phyloP scores from a whole-genome alignment of 53 echinoderm and acorn worm genomes.

The Patiria pectinifera region DNA sequence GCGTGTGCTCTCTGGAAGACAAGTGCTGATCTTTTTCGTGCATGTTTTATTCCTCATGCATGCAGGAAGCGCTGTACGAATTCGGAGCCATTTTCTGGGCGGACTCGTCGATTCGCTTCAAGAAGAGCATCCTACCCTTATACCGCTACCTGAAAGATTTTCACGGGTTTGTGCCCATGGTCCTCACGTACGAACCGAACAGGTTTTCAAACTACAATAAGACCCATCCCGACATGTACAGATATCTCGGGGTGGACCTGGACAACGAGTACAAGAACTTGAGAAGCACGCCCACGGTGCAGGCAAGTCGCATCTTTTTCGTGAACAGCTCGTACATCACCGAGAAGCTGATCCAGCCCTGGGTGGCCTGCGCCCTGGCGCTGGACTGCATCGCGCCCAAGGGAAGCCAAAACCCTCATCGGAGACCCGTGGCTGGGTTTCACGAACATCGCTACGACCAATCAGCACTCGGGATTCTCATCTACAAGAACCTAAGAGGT shows the following conservation, averaged over 20 bases:
- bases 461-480: slow-evolving; percentile 66
- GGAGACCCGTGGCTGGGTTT: background rate
- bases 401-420: slow-evolving; percentile 33
- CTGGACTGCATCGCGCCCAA: slow-evolving; percentile 67
- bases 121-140: slow-evolving; percentile 34
- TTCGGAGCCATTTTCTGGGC: slow-evolving; percentile 74
- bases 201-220: slow-evolving; percentile 46
- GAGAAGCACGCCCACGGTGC: slow-evolving; percentile 43
- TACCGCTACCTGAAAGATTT: slow-evolving; percentile 27
- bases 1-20: too few relatives aligned
- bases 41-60: background rate
- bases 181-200: background rate
- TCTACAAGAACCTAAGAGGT: slow-evolving; percentile 71
- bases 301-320: slow-evolving; percentile 67
- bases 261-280: slow-evolving; percentile 4
- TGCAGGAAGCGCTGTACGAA: slow-evolving; percentile 19
- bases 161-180: slow-evolving; percentile 70
- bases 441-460: slow-evolving; percentile 62
- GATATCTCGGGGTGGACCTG: slow-evolving; percentile 57
- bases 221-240: slow-evolving; percentile 66
- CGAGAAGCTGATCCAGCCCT: slow-evolving; percentile 61
- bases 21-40: background rate
- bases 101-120: slow-evolving; percentile 69
- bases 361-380: slow-evolving; percentile 66
- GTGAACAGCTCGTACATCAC: slow-evolving; percentile 75